These are phyloP conservation scores for Leucopsar rothschildi DNA, from an alignment of 2,113 vertebrate genomes.

Conservation along the genomic window DNA sequence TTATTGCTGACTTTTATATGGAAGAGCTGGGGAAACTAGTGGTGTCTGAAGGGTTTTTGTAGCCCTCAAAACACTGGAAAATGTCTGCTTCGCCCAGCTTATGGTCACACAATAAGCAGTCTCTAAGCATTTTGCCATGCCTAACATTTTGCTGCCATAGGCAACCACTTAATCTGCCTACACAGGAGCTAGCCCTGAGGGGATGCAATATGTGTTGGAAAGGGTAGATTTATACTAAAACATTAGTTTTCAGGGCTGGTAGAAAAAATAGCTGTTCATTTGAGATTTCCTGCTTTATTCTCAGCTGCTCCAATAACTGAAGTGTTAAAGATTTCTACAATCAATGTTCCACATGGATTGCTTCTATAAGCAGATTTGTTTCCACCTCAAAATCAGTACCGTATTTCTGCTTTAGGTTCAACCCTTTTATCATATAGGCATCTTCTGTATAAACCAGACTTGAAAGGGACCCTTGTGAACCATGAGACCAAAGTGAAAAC, in stretches of 20 bases:
- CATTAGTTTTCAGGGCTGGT: slow-evolving; percentile 6
- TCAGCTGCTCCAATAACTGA: slow-evolving; percentile 45
- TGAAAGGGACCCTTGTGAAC: slow-evolving; percentile 72
- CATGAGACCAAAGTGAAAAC: slow-evolving; percentile 60
- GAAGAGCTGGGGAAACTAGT: neutral
- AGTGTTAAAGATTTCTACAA: slow-evolving; percentile 49
- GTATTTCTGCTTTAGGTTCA: slow-evolving; percentile 26
- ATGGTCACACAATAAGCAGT: neutral
- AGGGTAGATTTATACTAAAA: slow-evolving; percentile 50
- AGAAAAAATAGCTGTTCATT: slow-evolving; percentile 52
- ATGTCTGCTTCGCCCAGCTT: slow-evolving; percentile 9
- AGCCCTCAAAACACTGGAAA: neutral
- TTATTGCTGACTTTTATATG: neutral
- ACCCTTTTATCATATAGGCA: slow-evolving; percentile 56
- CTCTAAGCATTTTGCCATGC: slow-evolving; percentile 36
- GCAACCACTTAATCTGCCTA: slow-evolving; percentile 55
- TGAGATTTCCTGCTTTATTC: slow-evolving; percentile 47
- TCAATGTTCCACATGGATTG: neutral
- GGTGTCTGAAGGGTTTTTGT: neutral
- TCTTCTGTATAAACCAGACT: slow-evolving; percentile 53
- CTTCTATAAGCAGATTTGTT: slow-evolving; percentile 47
- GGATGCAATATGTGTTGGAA: slow-evolving; percentile 43
- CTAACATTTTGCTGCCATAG: slow-evolving; percentile 46
- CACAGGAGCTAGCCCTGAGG: slow-evolving; percentile 49
- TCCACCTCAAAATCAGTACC: slow-evolving; percentile 25